These are phyloP conservation scores for Gorsachius goisagi DNA, from an alignment of 2,113 vertebrate genomes.

Conservation along the genomic window DNA sequence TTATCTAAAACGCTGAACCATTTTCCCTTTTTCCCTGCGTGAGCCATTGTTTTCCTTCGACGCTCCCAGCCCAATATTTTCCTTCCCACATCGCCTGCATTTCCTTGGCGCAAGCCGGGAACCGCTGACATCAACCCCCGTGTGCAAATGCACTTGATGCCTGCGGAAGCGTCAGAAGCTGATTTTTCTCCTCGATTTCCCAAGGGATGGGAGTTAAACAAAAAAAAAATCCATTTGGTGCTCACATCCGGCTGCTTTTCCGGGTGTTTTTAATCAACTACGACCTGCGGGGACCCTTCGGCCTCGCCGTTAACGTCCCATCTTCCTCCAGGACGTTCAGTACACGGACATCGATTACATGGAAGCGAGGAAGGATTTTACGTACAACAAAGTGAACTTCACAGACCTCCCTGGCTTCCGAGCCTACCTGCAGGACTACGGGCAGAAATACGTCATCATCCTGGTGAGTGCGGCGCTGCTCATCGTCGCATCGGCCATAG, in stretches of 20 bases:
- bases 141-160: rapidly evolving
- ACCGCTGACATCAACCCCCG: neutral
- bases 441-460: conserved; percentile 88
- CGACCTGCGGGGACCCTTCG: no score
- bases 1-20: neutral
- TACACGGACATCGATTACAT: conserved; percentile 93
- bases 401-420: conserved; percentile 82
- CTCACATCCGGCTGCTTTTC: neutral
- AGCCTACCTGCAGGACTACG: conserved; percentile 78
- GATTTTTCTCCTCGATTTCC: neutral
- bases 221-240: neutral
- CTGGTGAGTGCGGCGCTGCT: conserved; percentile 72
- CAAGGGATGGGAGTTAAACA: no score
- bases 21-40: neutral
- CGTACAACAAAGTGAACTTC: conserved; percentile 80
- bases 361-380: conserved; percentile 91
- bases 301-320: rapidly evolving
- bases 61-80: neutral
- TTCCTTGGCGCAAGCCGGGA: neutral
- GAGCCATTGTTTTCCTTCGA: no score
- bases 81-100: rapidly evolving
- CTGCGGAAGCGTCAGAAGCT: neutral
- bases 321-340: conserved; percentile 82
- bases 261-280: neutral
- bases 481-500: no score